Evolutionary conservation across 1,140 invertebrate genomes (phyloP), one percentile per base, ranked within the genome.

Genomic region (Tetranychus urticae): DNA sequence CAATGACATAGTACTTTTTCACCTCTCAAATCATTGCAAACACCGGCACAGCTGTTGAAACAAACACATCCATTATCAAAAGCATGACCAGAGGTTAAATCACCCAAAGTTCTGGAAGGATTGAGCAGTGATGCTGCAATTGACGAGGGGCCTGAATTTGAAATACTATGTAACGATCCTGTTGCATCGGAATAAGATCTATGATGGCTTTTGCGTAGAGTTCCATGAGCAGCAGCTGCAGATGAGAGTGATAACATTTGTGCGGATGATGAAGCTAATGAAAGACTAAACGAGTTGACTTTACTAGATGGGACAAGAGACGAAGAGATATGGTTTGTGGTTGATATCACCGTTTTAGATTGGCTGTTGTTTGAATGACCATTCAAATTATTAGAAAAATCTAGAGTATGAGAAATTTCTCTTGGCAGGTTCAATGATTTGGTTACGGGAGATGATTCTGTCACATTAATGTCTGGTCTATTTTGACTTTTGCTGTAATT

Each of bases 61-160:
- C 91, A 96, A 64, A 81, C 81, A 76, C 93, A 97, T 61, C 91
- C 89, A 72, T 87, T 94, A 73, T 97, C 89, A 75, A 97, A 97
- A 35, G 90, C 91, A 67, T 85, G 79, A 45, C 91, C 93, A 50
- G 89, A 89, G 60, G 82, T 82, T 60, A 97, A 72, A 76, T 97
- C 91, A 47, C 92, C 92, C 14, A 92, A 75, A 69, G 82, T 52
- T 50, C 37, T 14, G 14, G 46, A 8, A 14, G 46, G 47, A 54
- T 52, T 60, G 4, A 60, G 37, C 8, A 34, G 47, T 13, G 12
- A 48, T 52, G 47, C n/a, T 6, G 36, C 45, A 48, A 33, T 31
- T 48, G 23, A 34, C 1, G 39, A 42, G 8, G 23, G 7, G 13
- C 6, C 5, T 4, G 23, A 36, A 35, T 14, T 10, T 23, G 31